Evolutionary conservation across 2,888 invertebrate species (phyloP), one percentile per base, ranked within the genome.

Genomic region (Notodonta dromedarius): DNA sequence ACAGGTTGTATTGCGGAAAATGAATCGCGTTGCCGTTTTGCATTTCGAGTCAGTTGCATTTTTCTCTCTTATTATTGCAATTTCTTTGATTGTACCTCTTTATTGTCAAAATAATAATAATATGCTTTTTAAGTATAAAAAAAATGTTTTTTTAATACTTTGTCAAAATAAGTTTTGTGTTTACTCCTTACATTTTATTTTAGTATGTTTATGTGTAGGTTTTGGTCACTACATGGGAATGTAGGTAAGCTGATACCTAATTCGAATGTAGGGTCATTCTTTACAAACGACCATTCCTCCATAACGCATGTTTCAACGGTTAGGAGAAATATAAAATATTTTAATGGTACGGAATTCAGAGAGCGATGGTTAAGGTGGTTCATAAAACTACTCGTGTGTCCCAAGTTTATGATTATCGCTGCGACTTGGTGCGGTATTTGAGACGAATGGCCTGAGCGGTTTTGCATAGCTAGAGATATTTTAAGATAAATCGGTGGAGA

Each of bases 331-430:
- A 74, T 77, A 69, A 77, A 78, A 77, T 76, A 79, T 75, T 75
- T 74, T 71, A 69, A 77, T 71, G 67, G 67, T 60, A 63, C 74
- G 74, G 74, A 76, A 79, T 72, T 72, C 64, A 48, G 63, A 57
- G 69, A 68, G 73, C 56, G 42, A 77, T 78, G 69, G 67, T 74
- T 74, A 71, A 71, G 77, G 73, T 71, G 71, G 65, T 78, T 78
- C 80, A 82, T 85, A 84, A 84, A 86, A 84, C 79, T 78, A 79
- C 77, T 84, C 78, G 78, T 74, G 82, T 81, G 76, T 83, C 69
- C 68, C 76, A 77, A 80, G 79, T 86, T 86, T 84, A 86, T 77
- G 84, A 79, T 76, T 79, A 80, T 81, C 76, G 79, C 69, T 62
- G 68, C 66, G 69, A 77, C 74, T 81, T 73, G 73, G 66, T 69